Percentiles rank a stretch among this genome's conserved stretches.
These are phyloP conservation scores for Bambusicola thoracicus DNA, from an alignment of 2,113 vertebrate species.

Conservation along the genomic window DNA sequence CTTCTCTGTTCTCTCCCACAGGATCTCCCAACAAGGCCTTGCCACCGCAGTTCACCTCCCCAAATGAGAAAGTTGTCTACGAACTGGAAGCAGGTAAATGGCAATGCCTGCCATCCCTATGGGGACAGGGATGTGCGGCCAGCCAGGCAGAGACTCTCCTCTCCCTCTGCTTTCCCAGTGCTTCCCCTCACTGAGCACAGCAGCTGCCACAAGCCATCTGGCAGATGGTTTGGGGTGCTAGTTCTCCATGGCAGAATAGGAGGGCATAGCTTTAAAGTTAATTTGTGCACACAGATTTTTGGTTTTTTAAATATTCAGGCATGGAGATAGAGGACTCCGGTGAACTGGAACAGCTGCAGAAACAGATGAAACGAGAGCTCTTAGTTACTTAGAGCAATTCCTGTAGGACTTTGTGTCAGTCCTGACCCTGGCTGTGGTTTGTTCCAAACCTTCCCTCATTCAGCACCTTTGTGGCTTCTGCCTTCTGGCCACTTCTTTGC, in stretches of 20 bases:
- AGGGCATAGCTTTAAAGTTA: neutral
- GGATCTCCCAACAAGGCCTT: conserved; percentile 69
- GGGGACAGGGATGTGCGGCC: neutral
- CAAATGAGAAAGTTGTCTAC: conserved; percentile 72
- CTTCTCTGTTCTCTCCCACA: conserved; percentile 34
- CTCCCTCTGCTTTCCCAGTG: fast-evolving
- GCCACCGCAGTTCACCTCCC: conserved; percentile 71
- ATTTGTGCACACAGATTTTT: neutral
- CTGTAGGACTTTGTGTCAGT: neutral
- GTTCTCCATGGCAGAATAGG: neutral
- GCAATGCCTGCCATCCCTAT: neutral
- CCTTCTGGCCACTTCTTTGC: neutral
- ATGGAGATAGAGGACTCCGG: neutral
- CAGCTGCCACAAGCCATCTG: neutral
- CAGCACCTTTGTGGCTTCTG: neutral
- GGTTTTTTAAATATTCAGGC: neutral
- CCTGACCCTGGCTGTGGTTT: neutral
- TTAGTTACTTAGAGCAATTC: neutral
- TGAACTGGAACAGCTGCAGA: neutral
- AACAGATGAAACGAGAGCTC: neutral
- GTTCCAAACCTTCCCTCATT: neutral
- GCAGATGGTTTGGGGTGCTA: neutral
- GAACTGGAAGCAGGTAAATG: conserved; percentile 78
- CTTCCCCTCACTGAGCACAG: fast-evolving
- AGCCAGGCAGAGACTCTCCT: neutral